Conservation (phyloP, 2,888 invertebrate genomes). For the Drosophila fungiperda region DNA sequence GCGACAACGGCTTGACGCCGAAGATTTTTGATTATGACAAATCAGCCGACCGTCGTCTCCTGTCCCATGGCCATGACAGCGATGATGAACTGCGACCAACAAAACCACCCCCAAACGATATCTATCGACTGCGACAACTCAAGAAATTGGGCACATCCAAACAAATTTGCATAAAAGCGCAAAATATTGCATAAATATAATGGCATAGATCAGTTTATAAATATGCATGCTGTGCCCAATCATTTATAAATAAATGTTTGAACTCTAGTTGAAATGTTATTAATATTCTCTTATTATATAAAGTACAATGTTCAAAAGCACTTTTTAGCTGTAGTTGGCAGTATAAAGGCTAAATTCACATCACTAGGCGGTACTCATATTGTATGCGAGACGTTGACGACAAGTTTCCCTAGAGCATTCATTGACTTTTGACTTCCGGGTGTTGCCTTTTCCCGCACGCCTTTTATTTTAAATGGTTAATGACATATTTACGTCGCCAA, state of each 20-base stretch:
- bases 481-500: constrained; percentile 36
- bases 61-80: constrained; percentile 90
- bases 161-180: constrained; percentile 13
- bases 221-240: not conserved
- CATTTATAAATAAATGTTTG: not conserved
- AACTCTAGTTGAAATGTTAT: not conserved
- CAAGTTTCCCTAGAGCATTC: constrained; percentile 61
- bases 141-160: constrained; percentile 87
- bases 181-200: not conserved
- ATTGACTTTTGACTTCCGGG: constrained; percentile 70
- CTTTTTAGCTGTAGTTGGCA: constrained; percentile 3
- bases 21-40: constrained; percentile 95
- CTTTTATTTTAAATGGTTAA: constrained; percentile 41
- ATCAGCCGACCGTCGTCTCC: constrained; percentile 89
- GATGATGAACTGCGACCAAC: constrained; percentile 91
- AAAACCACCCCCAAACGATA: constrained; percentile 95
- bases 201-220: not conserved
- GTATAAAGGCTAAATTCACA: constrained; percentile 19
- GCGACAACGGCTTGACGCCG: constrained; percentile 92
- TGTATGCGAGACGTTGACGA: constrained; percentile 32
- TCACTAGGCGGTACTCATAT: constrained; percentile 36
- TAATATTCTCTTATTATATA: not conserved
- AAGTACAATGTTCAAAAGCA: not conserved
- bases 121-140: constrained; percentile 96
- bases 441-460: constrained; percentile 14